A percentile compares a stretch with the other conserved stretches of the same genome.
These are phyloP conservation scores for Thripadectes ignobilis DNA, from an alignment of 2,797 vertebrate species.

Conservation along the genomic window DNA sequence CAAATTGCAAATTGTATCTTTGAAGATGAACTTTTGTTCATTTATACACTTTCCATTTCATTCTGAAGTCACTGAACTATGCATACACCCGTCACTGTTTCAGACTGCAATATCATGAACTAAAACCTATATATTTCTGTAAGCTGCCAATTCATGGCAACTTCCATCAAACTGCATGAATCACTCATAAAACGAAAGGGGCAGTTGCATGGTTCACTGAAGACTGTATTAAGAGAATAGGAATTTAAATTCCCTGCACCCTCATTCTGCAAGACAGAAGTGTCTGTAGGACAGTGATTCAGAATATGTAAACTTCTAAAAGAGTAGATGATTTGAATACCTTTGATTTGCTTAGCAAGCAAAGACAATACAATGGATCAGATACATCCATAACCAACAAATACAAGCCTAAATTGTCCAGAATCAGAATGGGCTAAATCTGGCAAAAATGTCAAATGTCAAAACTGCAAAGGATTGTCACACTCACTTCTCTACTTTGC, in stretches of 20 bases:
- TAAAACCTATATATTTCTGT: no score
- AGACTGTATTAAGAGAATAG: background rate
- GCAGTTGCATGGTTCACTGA: background rate
- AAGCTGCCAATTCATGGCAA: background rate
- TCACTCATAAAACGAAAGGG: background rate
- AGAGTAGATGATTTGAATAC: background rate
- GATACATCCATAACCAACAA: background rate
- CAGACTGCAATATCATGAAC: background rate
- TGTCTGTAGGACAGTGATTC: background rate
- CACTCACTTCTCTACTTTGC: background rate
- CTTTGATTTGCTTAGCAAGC: background rate
- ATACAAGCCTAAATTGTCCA: background rate
- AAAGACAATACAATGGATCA: background rate
- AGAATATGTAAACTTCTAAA: background rate
- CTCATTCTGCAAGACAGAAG: background rate
- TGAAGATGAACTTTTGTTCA: background rate
- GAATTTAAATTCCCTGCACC: background rate
- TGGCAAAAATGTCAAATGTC: background rate
- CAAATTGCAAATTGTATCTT: background rate
- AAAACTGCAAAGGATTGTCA: background rate
- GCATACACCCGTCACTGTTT: background rate
- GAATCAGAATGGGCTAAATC: background rate
- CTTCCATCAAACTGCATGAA: background rate
- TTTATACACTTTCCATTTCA: background rate
- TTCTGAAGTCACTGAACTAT: background rate